A percentile compares a stretch with the other conserved stretches of the same genome.
These are phyloP conservation scores for Carollia perspicillata DNA, from an alignment of 2,113 vertebrate genomes.

Conservation along the genomic window DNA sequence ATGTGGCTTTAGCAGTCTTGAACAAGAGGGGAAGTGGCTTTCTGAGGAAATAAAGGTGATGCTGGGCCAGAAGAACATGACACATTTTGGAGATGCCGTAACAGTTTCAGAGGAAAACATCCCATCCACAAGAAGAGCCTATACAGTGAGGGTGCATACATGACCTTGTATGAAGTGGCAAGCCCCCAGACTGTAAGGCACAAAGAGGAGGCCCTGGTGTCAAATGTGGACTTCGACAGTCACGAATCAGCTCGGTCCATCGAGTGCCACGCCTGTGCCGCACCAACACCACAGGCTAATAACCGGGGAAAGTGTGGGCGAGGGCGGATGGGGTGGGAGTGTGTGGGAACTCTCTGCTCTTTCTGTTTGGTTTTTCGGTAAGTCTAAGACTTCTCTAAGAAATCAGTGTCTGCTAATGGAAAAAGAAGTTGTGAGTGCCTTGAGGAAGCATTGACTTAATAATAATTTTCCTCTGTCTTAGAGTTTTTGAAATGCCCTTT, in stretches of 20 bases:
- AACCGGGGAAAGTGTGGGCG: too few species aligned
- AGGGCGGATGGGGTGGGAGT: too few species aligned
- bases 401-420: neutral
- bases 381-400: neutral
- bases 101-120: neutral
- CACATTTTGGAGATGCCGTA: neutral
- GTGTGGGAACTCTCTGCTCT: neutral
- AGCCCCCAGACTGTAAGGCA: neutral
- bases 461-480: neutral
- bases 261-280: too few species aligned
- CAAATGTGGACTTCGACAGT: neutral
- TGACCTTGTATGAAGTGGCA: neutral
- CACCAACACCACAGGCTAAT: too few species aligned
- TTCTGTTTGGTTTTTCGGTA: neutral
- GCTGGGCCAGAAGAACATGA: fast-evolving
- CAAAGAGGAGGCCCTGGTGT: too few species aligned
- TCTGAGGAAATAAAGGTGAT: neutral
- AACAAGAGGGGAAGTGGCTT: neutral
- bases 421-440: too few species aligned
- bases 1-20: neutral
- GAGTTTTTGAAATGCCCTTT: neutral
- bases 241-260: too few species aligned
- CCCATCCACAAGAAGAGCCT: neutral
- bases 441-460: neutral
- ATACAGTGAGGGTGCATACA: fast-evolving